phyloP scores from a whole-genome alignment of 1,140 invertebrate genomes.

The Luehdorfia chinensis region DNA sequence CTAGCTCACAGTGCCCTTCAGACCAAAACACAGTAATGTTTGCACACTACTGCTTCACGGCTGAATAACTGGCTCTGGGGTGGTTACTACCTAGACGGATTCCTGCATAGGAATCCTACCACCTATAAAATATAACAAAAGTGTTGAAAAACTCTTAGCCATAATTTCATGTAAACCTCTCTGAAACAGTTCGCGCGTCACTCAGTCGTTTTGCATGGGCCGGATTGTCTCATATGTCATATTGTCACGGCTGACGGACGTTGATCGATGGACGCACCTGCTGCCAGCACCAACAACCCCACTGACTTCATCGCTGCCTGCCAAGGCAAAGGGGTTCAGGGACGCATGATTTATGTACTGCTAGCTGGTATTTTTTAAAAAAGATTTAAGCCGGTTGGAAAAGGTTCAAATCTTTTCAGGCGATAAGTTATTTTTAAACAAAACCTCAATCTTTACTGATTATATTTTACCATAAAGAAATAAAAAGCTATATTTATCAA shows the following conservation, averaged over 20 bases:
- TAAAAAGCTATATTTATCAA: too few relatives aligned
- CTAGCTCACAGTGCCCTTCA: too few relatives aligned
- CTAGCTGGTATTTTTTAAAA: not conserved
- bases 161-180: slow-evolving; percentile 34
- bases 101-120: too few relatives aligned
- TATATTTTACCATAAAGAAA: too few relatives aligned
- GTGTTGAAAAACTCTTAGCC: slow-evolving; percentile 13
- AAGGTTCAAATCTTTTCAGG: not conserved
- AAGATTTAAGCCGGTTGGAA: not conserved
- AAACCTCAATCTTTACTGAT: too few relatives aligned
- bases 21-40: too few relatives aligned
- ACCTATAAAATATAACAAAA: too few relatives aligned
- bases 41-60: too few relatives aligned
- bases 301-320: slow-evolving; percentile 30
- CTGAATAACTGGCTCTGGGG: too few relatives aligned
- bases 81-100: too few relatives aligned
- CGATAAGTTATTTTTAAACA: not conserved
- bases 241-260: slow-evolving; percentile 55
- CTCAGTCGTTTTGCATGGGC: slow-evolving; percentile 54
- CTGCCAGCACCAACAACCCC: slow-evolving; percentile 40
- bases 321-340: slow-evolving; percentile 18
- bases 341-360: slow-evolving; percentile 33
- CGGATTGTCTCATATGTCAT: slow-evolving; percentile 72
- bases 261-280: slow-evolving; percentile 70
- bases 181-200: slow-evolving; percentile 35